These are phyloP conservation scores for Phoxinus phoxinus DNA, from an alignment of 2,113 vertebrate genomes.

Conservation along the genomic window DNA sequence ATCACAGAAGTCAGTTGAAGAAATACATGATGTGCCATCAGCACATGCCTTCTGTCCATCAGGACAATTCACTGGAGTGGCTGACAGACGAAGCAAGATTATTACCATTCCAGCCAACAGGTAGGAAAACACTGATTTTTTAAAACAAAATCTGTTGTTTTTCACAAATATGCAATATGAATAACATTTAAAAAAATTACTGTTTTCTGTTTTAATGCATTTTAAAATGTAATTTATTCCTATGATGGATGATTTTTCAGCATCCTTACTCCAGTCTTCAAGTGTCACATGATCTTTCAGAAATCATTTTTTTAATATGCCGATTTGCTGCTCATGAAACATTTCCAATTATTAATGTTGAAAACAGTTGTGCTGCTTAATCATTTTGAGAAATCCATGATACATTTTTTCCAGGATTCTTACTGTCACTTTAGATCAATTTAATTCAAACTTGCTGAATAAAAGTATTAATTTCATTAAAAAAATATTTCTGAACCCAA, in stretches of 20 bases:
- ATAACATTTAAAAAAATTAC: neutral
- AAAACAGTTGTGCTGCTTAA: neutral
- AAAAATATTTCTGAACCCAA: neutral
- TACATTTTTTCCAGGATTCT: neutral
- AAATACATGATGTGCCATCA: conserved; percentile 57
- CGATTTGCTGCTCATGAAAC: neutral
- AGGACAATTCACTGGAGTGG: conserved; percentile 60
- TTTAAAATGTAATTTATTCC: neutral
- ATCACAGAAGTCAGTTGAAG: conserved; percentile 65
- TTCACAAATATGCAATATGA: neutral
- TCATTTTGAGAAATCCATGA: neutral
- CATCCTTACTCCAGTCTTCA: neutral
- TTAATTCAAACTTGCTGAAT: neutral
- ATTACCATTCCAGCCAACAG: neutral
- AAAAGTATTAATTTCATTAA: neutral
- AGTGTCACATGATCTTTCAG: neutral
- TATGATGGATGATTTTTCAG: neutral
- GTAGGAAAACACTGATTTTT: neutral
- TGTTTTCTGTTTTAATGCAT: neutral
- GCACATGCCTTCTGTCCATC: conserved; percentile 61
- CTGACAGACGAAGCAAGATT: neutral
- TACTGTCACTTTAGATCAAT: neutral
- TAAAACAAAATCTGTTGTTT: neutral
- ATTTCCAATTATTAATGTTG: neutral
- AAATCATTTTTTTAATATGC: neutral